phyloP scores from a whole-genome alignment of 2,888 invertebrate genomes.

The Erynnis tages region DNA sequence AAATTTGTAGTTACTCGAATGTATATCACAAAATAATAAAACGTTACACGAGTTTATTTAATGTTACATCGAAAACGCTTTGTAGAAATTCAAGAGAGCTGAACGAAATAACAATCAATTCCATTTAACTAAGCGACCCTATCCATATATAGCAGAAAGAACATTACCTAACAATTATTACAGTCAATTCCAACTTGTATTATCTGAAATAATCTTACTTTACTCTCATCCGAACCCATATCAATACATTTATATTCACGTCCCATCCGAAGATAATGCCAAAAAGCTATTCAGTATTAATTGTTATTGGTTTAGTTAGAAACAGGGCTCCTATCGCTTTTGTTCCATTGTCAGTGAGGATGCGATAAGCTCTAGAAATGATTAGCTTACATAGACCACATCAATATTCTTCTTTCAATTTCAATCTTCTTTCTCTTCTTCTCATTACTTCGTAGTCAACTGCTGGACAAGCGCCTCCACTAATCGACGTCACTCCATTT shows the following conservation, averaged over 20 bases:
- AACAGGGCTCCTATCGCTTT: background rate
- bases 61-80: background rate
- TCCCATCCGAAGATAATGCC: constrained; percentile 19
- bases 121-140: background rate
- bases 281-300: constrained; percentile 24
- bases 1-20: too few relatives aligned
- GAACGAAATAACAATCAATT: background rate
- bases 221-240: constrained; percentile 13
- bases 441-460: too few relatives aligned
- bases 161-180: constrained; percentile 8
- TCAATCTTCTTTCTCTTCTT: too few relatives aligned
- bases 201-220: constrained; percentile 16
- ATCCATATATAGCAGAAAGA: constrained; percentile 3
- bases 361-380: background rate
- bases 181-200: constrained; percentile 5
- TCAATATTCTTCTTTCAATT: too few relatives aligned
- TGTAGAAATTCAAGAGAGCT: background rate
- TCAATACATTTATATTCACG: constrained; percentile 24
- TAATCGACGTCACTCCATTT: too few relatives aligned
- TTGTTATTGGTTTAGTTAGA: constrained; percentile 26
- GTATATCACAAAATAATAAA: too few relatives aligned
- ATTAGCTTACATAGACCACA: too few relatives aligned
- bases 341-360: background rate
- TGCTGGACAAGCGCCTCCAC: too few relatives aligned
- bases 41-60: too few relatives aligned